Evolutionary conservation across 2,888 invertebrate species (phyloP).

Genomic region (Opisthograptis luteolata): DNA sequence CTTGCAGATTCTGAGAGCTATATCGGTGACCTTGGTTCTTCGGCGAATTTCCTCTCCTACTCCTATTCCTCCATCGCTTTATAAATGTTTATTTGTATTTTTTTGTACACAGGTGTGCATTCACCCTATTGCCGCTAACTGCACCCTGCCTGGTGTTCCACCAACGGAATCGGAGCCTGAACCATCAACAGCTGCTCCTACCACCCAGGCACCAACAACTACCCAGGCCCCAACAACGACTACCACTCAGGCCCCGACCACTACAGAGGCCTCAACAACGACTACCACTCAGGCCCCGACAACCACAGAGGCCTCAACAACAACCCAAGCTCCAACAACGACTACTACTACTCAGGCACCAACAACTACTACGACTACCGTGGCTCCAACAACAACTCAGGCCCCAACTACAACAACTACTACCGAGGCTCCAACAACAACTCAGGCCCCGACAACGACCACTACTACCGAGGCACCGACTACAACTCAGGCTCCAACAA

Average conservation of each 20-base stretch:
- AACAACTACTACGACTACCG: background rate
- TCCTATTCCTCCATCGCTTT: too few species aligned
- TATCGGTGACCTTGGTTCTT: too few species aligned
- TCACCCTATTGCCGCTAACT: slow-evolving; percentile 48
- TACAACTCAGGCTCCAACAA: background rate
- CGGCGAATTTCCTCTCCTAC: too few species aligned
- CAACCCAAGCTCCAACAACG: slow-evolving; percentile 12
- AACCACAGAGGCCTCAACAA: slow-evolving; percentile 3
- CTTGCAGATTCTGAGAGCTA: too few species aligned
- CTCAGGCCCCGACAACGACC: slow-evolving; percentile 12
- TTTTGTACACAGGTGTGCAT: slow-evolving; percentile 50
- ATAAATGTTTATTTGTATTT: background rate
- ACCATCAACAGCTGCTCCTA: slow-evolving; percentile 19
- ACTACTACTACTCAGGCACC: slow-evolving; percentile 3
- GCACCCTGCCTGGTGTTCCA: slow-evolving; percentile 40
- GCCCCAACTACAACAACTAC: slow-evolving; percentile 15
- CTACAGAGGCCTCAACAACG: slow-evolving; percentile 1
- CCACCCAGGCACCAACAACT: slow-evolving; percentile 15
- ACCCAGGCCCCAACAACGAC: slow-evolving; percentile 13
- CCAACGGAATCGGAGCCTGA: background rate
- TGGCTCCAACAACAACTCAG: slow-evolving; percentile 1
- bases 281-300: slow-evolving; percentile 15
- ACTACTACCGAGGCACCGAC: background rate
- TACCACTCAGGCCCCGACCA: slow-evolving; percentile 11
- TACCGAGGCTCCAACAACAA: slow-evolving; percentile 10